Conservation (phyloP, 1,140 invertebrate genomes). For the Dufourea novaeangliae region DNA sequence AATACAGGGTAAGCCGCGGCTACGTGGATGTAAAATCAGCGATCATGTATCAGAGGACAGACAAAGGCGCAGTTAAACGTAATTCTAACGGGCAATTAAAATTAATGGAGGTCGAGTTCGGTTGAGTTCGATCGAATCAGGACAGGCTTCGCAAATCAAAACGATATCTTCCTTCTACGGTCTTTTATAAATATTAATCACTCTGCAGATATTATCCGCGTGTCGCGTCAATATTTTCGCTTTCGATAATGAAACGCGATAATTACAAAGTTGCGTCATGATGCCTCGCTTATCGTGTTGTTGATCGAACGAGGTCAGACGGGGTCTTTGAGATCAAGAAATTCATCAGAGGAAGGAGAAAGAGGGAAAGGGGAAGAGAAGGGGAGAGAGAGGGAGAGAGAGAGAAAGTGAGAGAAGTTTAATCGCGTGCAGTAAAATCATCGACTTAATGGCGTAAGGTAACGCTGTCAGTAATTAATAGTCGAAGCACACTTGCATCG, state of each 20-base stretch:
- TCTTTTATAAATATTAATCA: background rate
- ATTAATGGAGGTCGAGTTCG: conserved; percentile 10
- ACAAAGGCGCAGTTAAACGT: conserved; percentile 18
- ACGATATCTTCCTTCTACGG: background rate
- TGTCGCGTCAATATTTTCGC: background rate
- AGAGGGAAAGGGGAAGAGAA: background rate
- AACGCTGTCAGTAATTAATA: conserved; percentile 42
- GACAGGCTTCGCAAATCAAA: background rate
- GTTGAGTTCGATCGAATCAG: background rate
- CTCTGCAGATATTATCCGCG: background rate
- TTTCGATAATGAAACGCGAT: background rate
- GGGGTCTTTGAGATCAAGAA: background rate
- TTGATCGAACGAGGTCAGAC: conserved; percentile 2
- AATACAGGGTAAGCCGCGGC: no score
- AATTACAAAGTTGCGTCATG: background rate
- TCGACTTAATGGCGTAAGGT: conserved; percentile 35
- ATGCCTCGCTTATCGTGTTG: background rate
- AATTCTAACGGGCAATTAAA: conserved; percentile 15
- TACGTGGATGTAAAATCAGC: conserved; percentile 10
- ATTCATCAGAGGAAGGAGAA: background rate
- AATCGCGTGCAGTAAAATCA: background rate
- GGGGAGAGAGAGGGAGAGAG: background rate
- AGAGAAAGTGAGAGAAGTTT: background rate
- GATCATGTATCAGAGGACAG: background rate
- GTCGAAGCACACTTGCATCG: conserved; percentile 35